Evolutionary conservation across 2,888 invertebrate species (phyloP).

Genomic region (Pristionchus arcanus): DNA sequence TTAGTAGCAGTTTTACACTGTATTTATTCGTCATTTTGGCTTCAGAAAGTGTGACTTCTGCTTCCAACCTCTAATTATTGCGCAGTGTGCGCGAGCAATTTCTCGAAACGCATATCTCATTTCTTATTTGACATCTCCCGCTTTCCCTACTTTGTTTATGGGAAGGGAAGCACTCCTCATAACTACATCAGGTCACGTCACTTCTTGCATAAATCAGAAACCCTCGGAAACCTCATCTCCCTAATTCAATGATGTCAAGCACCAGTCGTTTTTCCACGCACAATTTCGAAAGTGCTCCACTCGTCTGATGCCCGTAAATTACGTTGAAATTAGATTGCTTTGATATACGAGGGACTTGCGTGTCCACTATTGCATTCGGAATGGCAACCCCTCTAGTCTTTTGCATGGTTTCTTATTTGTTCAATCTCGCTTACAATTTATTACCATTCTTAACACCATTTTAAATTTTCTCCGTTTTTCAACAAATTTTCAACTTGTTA

Average conservation of each 20-base stretch:
- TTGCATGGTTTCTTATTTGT: neutral
- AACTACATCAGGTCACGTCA: neutral
- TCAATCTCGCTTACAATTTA: too few species aligned
- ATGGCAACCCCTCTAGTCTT: neutral
- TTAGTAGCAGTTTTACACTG: neutral
- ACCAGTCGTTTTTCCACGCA: neutral
- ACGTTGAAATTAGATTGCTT: neutral
- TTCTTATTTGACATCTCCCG: conserved; percentile 2
- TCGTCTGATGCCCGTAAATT: neutral
- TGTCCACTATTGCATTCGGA: neutral
- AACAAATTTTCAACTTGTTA: too few species aligned
- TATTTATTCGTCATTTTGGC: neutral
- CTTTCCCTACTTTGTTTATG: neutral
- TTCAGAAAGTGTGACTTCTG: neutral
- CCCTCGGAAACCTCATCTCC: conserved; percentile 7
- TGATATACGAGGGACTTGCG: neutral
- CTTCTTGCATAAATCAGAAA: neutral
- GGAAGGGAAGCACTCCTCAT: conserved; percentile 6
- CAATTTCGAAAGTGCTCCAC: neutral
- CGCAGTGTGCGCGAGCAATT: neutral
- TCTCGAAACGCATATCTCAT: neutral
- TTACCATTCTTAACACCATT: too few species aligned
- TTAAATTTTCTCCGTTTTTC: too few species aligned
- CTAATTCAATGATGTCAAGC: conserved; percentile 17
- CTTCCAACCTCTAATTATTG: neutral